Evolutionary conservation across 2,888 invertebrate genomes (phyloP), one percentile per base, ranked within the genome.

Genomic region (Clivina fossor): DNA sequence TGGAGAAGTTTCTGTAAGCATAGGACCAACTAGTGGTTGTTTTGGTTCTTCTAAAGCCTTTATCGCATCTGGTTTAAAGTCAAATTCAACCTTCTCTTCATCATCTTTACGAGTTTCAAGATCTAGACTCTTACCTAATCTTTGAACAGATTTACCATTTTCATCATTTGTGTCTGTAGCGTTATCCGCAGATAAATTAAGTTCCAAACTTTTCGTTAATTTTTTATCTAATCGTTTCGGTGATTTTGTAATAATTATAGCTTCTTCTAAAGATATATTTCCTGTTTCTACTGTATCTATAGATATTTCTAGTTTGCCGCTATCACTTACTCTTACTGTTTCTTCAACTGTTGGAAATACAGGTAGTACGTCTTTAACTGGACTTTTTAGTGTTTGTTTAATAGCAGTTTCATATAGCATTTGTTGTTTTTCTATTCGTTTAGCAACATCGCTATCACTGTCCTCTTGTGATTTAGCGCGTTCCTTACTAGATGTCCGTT

Each of bases 341-440:
- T 87, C 86, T 70, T 86, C 86, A 0, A 85, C 84, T 33, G 83
- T 81, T 8, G 86, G 86, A 66, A 86, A 86, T 2, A 84, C 80
- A 0, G 86, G 86, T 64, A 86, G 65, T 1, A 82, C 79, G 67
- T 86, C 86, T 68, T 85, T 86, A 0, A 86, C 85, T 0, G 87
- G 87, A 69, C 86, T 86, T 24, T 86, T 80, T 61, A 86, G 75
- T 0, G 85, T 86, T 71, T 86, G 86, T 68, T 86, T 85, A 66
- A 87, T 81, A 2, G 86, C 86, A 2, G 84, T 84, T 74, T 87
- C 86, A 63, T 87, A 87, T 1, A 87, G 71, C 78, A 85, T 82
- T 68, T 87, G 87, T 65, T 87, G 87, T 60, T 86, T 81, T 65
- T 86, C 86, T 69, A 85, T 84, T 40, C 87, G 80, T 68, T 86